A percentile compares a stretch with the other conserved stretches of the same genome.
These are phyloP conservation scores for Passer domesticus DNA, from an alignment of 2,113 vertebrate genomes.

Conservation along the genomic window DNA sequence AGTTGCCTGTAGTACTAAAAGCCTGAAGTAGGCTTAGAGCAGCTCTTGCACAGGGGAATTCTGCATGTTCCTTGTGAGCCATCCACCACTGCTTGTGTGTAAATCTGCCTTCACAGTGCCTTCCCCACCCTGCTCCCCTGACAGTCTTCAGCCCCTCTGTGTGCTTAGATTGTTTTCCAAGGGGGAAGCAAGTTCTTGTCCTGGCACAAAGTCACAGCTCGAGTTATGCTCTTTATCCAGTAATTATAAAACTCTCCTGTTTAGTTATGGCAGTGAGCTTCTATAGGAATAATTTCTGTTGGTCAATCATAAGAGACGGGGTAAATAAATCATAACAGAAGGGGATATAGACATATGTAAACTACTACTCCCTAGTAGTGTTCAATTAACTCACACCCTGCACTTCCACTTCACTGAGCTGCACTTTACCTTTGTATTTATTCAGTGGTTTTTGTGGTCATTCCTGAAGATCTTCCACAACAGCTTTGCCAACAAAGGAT, in stretches of 20 bases:
- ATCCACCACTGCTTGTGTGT: neutral
- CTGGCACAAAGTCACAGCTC: rapidly evolving
- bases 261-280: neutral
- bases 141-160: rapidly evolving
- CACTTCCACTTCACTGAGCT: neutral
- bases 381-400: neutral
- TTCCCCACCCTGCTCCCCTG: neutral
- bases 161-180: neutral
- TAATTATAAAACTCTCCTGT: neutral
- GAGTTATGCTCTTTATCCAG: neutral
- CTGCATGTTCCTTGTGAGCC: rapidly evolving
- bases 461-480: neutral
- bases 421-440: neutral
- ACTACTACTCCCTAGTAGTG: neutral
- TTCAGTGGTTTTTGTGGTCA: neutral
- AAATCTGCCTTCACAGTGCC: neutral
- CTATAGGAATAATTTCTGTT: neutral
- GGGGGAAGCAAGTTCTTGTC: neutral
- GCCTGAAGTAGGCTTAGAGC: neutral
- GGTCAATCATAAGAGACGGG: neutral
- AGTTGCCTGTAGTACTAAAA: neutral
- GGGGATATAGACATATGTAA: neutral
- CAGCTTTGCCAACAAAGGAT: neutral
- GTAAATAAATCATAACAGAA: neutral
- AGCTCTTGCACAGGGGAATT: neutral